phyloP scores from a whole-genome alignment of 2,888 invertebrate genomes.

The Epistrophe grossulariae region DNA sequence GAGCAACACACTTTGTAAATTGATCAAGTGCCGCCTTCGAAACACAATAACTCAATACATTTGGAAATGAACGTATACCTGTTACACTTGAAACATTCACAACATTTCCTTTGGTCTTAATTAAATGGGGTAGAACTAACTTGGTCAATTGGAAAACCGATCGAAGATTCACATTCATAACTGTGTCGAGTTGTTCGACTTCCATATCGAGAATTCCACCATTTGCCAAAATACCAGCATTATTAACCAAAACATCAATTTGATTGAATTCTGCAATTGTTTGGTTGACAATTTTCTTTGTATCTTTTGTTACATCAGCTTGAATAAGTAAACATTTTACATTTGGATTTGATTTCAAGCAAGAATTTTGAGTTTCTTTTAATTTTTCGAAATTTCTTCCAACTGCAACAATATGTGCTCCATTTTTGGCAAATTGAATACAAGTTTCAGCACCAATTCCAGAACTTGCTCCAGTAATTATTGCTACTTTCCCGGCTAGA shows the following conservation, averaged over 20 bases:
- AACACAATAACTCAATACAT: slow-evolving; percentile 94
- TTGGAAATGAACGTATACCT: slow-evolving; percentile 94
- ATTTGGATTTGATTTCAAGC: slow-evolving; percentile 85
- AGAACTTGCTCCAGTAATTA: slow-evolving; percentile 89
- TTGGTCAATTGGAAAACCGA: slow-evolving; percentile 90
- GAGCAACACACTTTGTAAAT: slow-evolving; percentile 94
- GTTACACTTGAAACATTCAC: slow-evolving; percentile 97
- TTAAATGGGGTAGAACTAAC: slow-evolving; percentile 92
- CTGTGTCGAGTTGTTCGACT: slow-evolving; percentile 92
- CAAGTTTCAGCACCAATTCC: slow-evolving; percentile 91
- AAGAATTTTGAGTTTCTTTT: slow-evolving; percentile 86
- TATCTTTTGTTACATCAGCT: slow-evolving; percentile 86
- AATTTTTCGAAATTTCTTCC: slow-evolving; percentile 90
- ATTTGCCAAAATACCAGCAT: slow-evolving; percentile 91
- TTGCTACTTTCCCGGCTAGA: slow-evolving; percentile 83
- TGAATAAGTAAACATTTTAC: slow-evolving; percentile 84
- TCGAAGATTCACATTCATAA: slow-evolving; percentile 94
- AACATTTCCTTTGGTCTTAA: slow-evolving; percentile 91
- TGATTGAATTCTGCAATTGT: slow-evolving; percentile 87
- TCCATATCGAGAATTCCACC: slow-evolving; percentile 92
- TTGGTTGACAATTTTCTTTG: slow-evolving; percentile 88
- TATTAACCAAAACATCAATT: slow-evolving; percentile 92
- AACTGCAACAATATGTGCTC: slow-evolving; percentile 87
- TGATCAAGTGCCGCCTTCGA: slow-evolving; percentile 97
- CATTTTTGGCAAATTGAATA: slow-evolving; percentile 87